Percentiles rank a stretch among this genome's conserved stretches.
These are phyloP conservation scores for Parthenolecanium corni DNA, from an alignment of 2,888 invertebrate species.

Conservation along the genomic window DNA sequence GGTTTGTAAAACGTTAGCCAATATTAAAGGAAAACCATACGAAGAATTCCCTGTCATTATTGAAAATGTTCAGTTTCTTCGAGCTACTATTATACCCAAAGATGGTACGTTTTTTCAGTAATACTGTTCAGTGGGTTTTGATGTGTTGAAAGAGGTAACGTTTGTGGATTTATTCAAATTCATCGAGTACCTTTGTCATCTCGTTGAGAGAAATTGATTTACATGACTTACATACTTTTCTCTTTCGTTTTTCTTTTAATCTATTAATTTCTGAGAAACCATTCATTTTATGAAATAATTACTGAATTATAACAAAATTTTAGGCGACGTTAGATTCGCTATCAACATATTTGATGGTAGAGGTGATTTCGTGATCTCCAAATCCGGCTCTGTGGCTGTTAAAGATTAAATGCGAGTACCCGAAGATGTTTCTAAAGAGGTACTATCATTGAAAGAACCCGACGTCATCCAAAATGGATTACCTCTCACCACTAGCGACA, in stretches of 20 bases:
- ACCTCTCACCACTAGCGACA: slow-evolving; percentile 52
- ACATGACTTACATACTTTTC: too few species aligned
- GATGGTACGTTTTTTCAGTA: slow-evolving; percentile 41
- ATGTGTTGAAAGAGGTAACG: too few species aligned
- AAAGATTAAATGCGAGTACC: slow-evolving; percentile 62
- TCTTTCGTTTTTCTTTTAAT: too few species aligned
- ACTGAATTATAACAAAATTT: too few species aligned
- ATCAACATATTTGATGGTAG: slow-evolving; percentile 71
- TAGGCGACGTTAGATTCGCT: slow-evolving; percentile 57
- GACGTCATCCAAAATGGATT: slow-evolving; percentile 41
- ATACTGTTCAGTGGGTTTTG: too few species aligned
- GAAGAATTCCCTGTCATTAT: slow-evolving; percentile 74
- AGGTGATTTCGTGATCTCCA: slow-evolving; percentile 80
- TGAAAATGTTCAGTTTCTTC: slow-evolving; percentile 79
- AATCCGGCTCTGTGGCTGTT: slow-evolving; percentile 71
- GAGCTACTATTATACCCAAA: slow-evolving; percentile 86
- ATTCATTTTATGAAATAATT: too few species aligned
- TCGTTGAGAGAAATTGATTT: too few species aligned
- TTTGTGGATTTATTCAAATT: too few species aligned
- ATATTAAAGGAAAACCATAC: slow-evolving; percentile 57
- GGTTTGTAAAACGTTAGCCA: slow-evolving; percentile 78
- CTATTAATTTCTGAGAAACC: too few species aligned
- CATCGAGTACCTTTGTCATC: too few species aligned
- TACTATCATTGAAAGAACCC: slow-evolving; percentile 45
- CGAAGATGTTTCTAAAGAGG: slow-evolving; percentile 52